A percentile compares a stretch with the other conserved stretches of the same genome.
These are phyloP conservation scores for Sebastes oblongus DNA, from an alignment of 2,797 vertebrate genomes.

Conservation along the genomic window DNA sequence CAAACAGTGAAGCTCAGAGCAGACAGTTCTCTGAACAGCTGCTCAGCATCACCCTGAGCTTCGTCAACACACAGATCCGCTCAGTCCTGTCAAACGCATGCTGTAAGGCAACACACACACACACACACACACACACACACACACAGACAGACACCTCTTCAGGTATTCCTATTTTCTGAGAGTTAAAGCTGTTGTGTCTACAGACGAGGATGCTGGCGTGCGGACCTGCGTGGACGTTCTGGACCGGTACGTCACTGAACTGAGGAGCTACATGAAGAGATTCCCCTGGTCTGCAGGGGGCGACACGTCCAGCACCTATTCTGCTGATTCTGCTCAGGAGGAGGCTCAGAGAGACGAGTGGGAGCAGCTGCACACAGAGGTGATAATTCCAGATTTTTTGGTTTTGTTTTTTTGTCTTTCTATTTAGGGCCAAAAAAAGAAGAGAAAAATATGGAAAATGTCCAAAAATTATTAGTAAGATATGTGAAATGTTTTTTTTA, in stretches of 20 bases:
- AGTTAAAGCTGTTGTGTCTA: conserved; percentile 5
- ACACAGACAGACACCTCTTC: background rate
- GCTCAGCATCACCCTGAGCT: conserved; percentile 87
- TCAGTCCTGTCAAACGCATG: conserved; percentile 78
- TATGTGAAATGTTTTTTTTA: no score
- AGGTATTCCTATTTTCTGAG: background rate
- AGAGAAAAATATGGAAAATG: no score
- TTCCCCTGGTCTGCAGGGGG: conserved; percentile 77
- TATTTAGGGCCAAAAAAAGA: background rate
- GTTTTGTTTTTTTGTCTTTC: background rate
- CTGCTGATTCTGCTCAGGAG: background rate
- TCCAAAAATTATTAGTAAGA: no score
- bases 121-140: background rate
- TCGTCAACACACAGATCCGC: conserved; percentile 89
- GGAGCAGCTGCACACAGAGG: conserved; percentile 72
- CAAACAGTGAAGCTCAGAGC: conserved; percentile 89
- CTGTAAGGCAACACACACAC: conserved; percentile 70
- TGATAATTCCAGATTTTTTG: conserved; percentile 5
- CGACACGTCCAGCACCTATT: background rate
- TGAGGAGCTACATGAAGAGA: conserved; percentile 89
- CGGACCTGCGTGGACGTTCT: conserved; percentile 85
- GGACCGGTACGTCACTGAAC: conserved; percentile 85
- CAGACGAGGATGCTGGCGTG: conserved; percentile 84
- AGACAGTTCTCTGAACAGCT: conserved; percentile 95
- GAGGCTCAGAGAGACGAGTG: conserved; percentile 62